Percentiles rank a stretch among this genome's conserved stretches.
Conservation (phyloP, 2,113 vertebrate genomes). For the Cyanistes caeruleus region DNA sequence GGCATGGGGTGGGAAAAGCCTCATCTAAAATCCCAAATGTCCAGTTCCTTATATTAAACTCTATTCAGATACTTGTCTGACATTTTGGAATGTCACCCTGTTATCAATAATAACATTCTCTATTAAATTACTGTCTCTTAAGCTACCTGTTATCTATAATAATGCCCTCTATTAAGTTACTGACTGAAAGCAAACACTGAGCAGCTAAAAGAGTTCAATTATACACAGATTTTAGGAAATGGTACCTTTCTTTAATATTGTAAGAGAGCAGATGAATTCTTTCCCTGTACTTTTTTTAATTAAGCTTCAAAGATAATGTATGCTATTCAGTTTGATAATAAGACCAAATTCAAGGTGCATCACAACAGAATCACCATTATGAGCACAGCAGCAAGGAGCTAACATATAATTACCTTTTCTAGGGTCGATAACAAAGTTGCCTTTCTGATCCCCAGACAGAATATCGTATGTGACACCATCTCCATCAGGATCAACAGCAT, state of each 20-base stretch:
- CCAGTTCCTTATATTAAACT: background rate
- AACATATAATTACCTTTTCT: conserved; percentile 80
- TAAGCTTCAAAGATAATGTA: background rate
- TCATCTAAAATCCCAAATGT: background rate
- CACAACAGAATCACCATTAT: background rate
- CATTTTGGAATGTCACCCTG: background rate
- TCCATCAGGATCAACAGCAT: conserved; percentile 88
- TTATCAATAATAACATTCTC: background rate
- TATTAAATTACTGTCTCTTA: background rate
- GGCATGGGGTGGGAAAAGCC: background rate
- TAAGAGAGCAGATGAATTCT: background rate
- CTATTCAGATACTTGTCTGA: background rate
- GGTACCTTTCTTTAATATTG: rapidly evolving
- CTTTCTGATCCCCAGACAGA: conserved; percentile 81
- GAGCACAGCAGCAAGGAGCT: background rate
- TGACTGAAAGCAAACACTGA: background rate
- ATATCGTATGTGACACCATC: conserved; percentile 86
- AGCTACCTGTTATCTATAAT: background rate
- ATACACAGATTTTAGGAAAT: background rate
- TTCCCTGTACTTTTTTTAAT: background rate
- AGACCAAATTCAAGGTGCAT: background rate
- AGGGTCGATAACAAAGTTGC: conserved; percentile 88
- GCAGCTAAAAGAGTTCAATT: background rate
- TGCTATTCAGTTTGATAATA: background rate
- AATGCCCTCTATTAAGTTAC: background rate